phyloP scores from a whole-genome alignment of 2,797 vertebrate genomes.

The Salarias fasciatus region DNA sequence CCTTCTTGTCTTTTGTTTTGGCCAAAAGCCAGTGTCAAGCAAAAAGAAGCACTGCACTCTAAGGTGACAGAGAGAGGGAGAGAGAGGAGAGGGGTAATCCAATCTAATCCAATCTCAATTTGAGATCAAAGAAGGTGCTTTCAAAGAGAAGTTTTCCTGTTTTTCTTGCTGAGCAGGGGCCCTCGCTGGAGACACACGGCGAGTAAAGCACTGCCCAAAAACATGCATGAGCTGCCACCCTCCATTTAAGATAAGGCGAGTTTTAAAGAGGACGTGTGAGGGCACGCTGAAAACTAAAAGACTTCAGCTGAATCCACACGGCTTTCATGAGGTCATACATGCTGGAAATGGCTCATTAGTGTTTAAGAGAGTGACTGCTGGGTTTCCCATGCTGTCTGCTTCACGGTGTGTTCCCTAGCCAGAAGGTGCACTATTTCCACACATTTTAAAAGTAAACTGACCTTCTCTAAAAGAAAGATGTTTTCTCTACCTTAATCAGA shows the following conservation, averaged over 20 bases:
- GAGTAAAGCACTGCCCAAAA: conserved; percentile 32
- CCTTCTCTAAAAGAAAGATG: conserved; percentile 5
- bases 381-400: conserved; percentile 22
- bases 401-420: conserved; percentile 2
- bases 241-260: conserved; percentile 22
- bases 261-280: conserved; percentile 34
- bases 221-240: conserved; percentile 13
- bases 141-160: conserved; percentile 43
- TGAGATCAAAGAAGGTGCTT: conserved; percentile 70
- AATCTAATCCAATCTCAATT: conserved; percentile 70
- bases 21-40: conserved; percentile 44
- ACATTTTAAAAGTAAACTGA: conserved; percentile 20
- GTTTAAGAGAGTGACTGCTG: conserved; percentile 15
- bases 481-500: conserved; percentile 11
- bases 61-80: conserved; percentile 42
- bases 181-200: conserved; percentile 30
- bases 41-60: conserved; percentile 45
- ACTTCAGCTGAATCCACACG: conserved; percentile 37
- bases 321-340: conserved; percentile 20
- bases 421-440: conserved; percentile 9
- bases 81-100: conserved; percentile 51
- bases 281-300: conserved; percentile 28
- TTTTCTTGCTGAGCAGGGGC: conserved; percentile 47
- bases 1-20: conserved; percentile 44
- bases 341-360: conserved; percentile 28